Evolutionary conservation across 2,797 vertebrate species (phyloP).

Genomic region (Spea hammondii): DNA sequence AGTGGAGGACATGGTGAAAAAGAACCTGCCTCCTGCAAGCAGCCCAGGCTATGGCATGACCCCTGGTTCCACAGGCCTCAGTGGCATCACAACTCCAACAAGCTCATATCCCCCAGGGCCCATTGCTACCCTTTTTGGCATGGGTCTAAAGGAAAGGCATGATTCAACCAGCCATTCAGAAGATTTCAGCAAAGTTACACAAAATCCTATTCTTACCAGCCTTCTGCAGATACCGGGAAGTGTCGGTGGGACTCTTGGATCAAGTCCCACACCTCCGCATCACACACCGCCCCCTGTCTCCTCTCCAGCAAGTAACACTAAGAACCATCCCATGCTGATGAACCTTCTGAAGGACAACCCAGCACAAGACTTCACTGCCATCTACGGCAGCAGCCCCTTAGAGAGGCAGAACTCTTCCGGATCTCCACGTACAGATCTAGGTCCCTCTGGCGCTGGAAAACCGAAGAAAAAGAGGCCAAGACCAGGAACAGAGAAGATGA

Average conservation of each 20-base stretch:
- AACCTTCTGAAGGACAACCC: conserved; percentile 97
- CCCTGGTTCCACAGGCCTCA: conserved; percentile 81
- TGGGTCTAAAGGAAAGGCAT: conserved; percentile 80
- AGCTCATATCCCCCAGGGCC: conserved; percentile 84
- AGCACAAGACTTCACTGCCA: conserved; percentile 88
- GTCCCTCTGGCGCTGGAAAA: conserved; percentile 78
- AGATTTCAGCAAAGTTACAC: conserved; percentile 96
- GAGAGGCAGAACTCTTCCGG: conserved; percentile 95
- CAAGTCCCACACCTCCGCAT: conserved; percentile 91
- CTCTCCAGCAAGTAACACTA: conserved; percentile 97
- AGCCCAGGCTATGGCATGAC: conserved; percentile 95
- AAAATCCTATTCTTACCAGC: conserved; percentile 98
- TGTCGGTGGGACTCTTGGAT: conserved; percentile 82
- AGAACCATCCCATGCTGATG: conserved; percentile 99
- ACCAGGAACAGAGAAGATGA: conserved; percentile 72
- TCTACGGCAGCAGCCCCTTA: conserved; percentile 89
- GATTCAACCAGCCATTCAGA: conserved; percentile 82
- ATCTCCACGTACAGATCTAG: conserved; percentile 82
- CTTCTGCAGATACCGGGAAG: conserved; percentile 94
- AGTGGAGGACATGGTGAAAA: conserved; percentile 98
- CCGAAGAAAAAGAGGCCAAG: conserved; percentile 91
- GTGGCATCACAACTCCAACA: conserved; percentile 86
- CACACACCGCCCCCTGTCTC: conserved; percentile 94
- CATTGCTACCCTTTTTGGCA: conserved; percentile 84
- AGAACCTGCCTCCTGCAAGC: conserved; percentile 90